These are phyloP conservation scores for Xenopus borealis DNA, from an alignment of 2,113 vertebrate species.

Conservation along the genomic window DNA sequence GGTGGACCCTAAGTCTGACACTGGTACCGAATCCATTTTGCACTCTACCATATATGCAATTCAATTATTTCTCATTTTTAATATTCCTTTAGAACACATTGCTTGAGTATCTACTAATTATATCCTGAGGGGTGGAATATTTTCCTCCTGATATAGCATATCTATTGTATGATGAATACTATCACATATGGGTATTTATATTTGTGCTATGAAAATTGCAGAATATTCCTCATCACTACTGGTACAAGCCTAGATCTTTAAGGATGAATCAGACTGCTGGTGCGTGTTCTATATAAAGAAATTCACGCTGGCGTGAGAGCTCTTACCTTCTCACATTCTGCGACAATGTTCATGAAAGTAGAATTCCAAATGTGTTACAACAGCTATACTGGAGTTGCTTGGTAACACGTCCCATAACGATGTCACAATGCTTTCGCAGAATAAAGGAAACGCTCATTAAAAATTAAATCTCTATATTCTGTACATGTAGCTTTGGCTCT, in stretches of 20 bases:
- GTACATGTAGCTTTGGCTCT: conserved; percentile 46
- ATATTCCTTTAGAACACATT: too few relatives aligned
- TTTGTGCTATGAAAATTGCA: background rate
- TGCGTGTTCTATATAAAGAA: conserved; percentile 15
- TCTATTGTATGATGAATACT: background rate
- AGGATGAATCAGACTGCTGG: background rate
- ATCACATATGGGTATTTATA: too few relatives aligned
- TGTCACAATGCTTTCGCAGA: conserved; percentile 57
- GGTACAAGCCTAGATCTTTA: too few relatives aligned
- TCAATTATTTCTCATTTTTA: too few relatives aligned
- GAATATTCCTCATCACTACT: too few relatives aligned
- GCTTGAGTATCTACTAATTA: too few relatives aligned
- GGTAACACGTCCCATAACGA: conserved; percentile 58
- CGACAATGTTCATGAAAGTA: conserved; percentile 33
- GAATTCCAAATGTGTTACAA: conserved; percentile 29
- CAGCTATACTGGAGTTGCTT: conserved; percentile 51
- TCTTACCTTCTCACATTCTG: conserved; percentile 36
- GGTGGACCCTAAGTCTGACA: too few relatives aligned
- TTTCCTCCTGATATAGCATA: too few relatives aligned
- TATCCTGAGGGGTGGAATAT: too few relatives aligned
- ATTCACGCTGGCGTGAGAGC: background rate
- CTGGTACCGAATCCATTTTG: too few relatives aligned
- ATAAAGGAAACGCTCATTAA: conserved; percentile 54
- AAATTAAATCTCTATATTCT: conserved; percentile 49
- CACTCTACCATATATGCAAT: too few relatives aligned